phyloP scores from a whole-genome alignment of 2,113 vertebrate genomes.

The Prolemur simus region DNA sequence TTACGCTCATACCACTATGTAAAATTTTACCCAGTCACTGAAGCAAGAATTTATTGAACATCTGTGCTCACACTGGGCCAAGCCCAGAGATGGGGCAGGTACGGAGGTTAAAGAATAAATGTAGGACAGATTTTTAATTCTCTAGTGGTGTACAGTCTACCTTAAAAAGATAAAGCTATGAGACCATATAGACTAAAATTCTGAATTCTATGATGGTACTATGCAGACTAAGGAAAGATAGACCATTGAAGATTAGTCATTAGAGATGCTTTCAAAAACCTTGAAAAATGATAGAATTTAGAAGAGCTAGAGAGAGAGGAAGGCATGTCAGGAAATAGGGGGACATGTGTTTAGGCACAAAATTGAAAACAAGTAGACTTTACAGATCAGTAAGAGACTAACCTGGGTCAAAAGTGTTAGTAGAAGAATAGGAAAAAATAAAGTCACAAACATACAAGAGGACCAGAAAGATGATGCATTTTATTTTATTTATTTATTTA shows the following conservation, averaged over 20 bases:
- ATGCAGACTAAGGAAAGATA: neutral
- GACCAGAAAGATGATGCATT: neutral
- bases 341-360: neutral
- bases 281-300: neutral
- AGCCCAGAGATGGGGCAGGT: neutral
- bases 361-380: neutral
- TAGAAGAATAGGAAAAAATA: slow-evolving; percentile 5
- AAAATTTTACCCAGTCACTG: slow-evolving; percentile 16
- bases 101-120: neutral
- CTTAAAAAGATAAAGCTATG: neutral
- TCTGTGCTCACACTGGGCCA: neutral
- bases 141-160: neutral
- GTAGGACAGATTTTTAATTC: neutral
- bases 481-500: neutral
- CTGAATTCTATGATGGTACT: neutral
- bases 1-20: slow-evolving; percentile 3
- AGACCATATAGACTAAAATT: neutral
- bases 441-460: slow-evolving; percentile 18
- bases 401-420: neutral
- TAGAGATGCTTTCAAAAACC: slow-evolving; percentile 11
- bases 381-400: neutral
- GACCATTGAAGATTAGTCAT: neutral
- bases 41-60: neutral
- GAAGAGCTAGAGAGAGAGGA: neutral
- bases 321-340: neutral